Evolutionary conservation across 1,140 invertebrate species (phyloP), one percentile per base, ranked within the genome.

Genomic region (Rhyzopertha dominica): DNA sequence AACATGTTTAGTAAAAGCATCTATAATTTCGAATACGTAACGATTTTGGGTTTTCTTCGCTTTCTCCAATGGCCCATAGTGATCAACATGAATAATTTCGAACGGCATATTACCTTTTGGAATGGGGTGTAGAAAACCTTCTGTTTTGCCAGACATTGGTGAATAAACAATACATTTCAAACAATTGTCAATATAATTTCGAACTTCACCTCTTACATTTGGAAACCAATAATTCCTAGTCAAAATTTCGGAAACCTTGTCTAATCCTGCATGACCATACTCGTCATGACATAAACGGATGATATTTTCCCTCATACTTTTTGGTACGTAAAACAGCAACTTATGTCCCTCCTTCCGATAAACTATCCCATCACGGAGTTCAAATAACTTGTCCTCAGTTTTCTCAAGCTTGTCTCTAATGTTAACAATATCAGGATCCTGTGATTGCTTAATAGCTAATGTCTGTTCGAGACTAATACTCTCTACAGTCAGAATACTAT

Each of bases 271-370:
- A 29, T 65, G 58, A 2, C 56, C 54, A 18, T 54, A 39, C 16
- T 60, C 51, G 31, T 62, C 47, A 35, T 65, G 59, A 43, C 49
- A 51, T 8, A 18, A 49, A 7, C 40, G 41, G 16, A 59, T 35
- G 13, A 55, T 32, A 12, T 47, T 42, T 8, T 42, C 3, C 49
- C 54, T 49, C 53, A 61, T 63, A n/a, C 25, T 17, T 16, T 31
- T 24, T 13, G 57, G 57, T 4, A 61, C 55, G 43, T 49, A 62
- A 41, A 63, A 56, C 17, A 60, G 32, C 7, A 59, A 12, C 12
- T 31, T 10, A 4, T 32, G 13, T 13, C 19, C 13, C 4, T 40
- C 5, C 26, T 47, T 47, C 8, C 44, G 18, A 34, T 40, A 47
- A 24, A 47, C 12, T 24, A 47, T 8, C 7, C 44, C 37, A 25